A percentile compares a stretch with the other conserved stretches of the same genome.
These are phyloP conservation scores for Sporophila hypoxantha DNA, from an alignment of 2,113 vertebrate species.

Conservation along the genomic window DNA sequence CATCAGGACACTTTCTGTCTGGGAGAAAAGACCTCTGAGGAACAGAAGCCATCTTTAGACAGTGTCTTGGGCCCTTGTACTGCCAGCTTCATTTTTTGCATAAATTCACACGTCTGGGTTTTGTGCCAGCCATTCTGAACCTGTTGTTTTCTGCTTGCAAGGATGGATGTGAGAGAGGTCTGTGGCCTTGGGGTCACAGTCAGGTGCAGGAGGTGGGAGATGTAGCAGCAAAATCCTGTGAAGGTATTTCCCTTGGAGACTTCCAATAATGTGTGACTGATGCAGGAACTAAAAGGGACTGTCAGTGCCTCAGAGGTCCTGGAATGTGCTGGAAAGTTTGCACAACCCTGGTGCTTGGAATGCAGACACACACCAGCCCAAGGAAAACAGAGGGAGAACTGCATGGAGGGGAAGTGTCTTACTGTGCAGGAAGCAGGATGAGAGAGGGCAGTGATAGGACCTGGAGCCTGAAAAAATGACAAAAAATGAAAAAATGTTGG, in stretches of 20 bases:
- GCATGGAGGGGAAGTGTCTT: not conserved
- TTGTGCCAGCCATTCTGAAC: not conserved
- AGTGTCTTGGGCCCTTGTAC: not conserved
- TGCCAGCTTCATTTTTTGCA: not conserved
- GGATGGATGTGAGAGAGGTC: accelerated
- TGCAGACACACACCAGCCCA: not conserved
- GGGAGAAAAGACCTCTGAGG: not conserved
- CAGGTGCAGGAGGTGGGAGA: not conserved
- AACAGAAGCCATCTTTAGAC: not conserved
- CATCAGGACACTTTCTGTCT: not conserved
- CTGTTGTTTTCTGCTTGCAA: not conserved
- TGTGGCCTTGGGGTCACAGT: accelerated
- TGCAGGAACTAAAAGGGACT: not conserved
- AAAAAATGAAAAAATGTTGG: not conserved
- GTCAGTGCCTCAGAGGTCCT: not conserved
- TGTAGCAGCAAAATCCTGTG: not conserved
- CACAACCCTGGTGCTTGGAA: accelerated
- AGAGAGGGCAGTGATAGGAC: not conserved
- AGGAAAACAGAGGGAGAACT: not conserved
- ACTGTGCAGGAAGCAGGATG: not conserved
- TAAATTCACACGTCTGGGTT: not conserved
- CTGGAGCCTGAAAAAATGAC: not conserved
- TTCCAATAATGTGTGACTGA: not conserved
- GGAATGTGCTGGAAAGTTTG: accelerated
- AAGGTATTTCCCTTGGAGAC: not conserved